Percentiles rank a stretch among this genome's conserved stretches.
These are phyloP conservation scores for Turritopsis dohrnii DNA, from an alignment of 30 jellyfish, hydroid and myxozoan genomes.

Conservation along the genomic window DNA sequence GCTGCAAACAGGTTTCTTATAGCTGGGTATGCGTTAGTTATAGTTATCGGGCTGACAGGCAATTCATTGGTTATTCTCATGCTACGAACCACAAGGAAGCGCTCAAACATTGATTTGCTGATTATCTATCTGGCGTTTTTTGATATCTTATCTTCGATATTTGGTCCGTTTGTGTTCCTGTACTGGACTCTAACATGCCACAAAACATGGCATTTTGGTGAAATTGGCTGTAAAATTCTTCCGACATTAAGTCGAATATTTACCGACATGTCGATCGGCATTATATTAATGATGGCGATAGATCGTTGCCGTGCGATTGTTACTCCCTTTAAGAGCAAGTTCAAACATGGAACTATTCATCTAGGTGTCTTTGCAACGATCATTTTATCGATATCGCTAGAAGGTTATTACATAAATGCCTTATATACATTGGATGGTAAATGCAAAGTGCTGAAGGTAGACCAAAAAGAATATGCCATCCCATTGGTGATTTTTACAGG, in stretches of 20 bases:
- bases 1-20: background rate
- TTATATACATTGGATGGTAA: slow-evolving; percentile 2
- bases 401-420: slow-evolving; percentile 31
- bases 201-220: slow-evolving; percentile 74
- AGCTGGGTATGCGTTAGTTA: slow-evolving; percentile 32
- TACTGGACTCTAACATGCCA: slow-evolving; percentile 49
- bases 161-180: slow-evolving; percentile 48
- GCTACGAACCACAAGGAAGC: slow-evolving; percentile 31
- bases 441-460: slow-evolving; percentile 24
- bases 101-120: slow-evolving; percentile 45
- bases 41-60: slow-evolving; percentile 60
- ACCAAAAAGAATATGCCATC: slow-evolving; percentile 23
- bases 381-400: slow-evolving; percentile 30
- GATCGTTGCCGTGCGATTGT: slow-evolving; percentile 85
- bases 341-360: slow-evolving; percentile 38
- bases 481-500: slow-evolving; percentile 39
- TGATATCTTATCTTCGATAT: slow-evolving; percentile 52
- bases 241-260: slow-evolving; percentile 51
- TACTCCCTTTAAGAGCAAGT: slow-evolving; percentile 51
- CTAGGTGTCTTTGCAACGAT: slow-evolving; percentile 14
- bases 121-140: slow-evolving; percentile 54
- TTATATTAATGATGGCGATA: slow-evolving; percentile 58
- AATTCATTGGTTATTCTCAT: slow-evolving; percentile 43
- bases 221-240: slow-evolving; percentile 66
- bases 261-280: slow-evolving; percentile 55